These are phyloP conservation scores for Drosophila cracens DNA, from an alignment of 2,888 invertebrate genomes.

Conservation along the genomic window DNA sequence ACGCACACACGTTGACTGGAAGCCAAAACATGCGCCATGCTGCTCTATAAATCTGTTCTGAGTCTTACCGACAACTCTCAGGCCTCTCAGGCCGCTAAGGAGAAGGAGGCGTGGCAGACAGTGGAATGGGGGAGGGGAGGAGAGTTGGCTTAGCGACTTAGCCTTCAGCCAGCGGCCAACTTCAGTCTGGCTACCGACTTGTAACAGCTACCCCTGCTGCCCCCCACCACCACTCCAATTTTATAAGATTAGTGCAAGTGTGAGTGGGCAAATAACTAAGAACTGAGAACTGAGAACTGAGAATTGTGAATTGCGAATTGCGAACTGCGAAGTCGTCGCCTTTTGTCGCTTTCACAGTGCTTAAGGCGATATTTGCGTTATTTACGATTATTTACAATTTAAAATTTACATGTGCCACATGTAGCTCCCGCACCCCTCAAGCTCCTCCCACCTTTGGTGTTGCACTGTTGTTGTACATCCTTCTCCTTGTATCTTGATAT, in stretches of 20 bases:
- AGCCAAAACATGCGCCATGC: constrained; percentile 65
- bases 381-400: constrained; percentile 83
- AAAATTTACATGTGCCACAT: constrained; percentile 73
- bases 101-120: not conserved
- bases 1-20: constrained; percentile 66
- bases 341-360: constrained; percentile 74
- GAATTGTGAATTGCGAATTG: constrained; percentile 17
- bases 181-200: constrained; percentile 55
- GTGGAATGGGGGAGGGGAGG: not conserved
- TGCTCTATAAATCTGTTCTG: constrained; percentile 78
- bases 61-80: constrained; percentile 8
- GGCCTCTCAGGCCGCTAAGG: not conserved
- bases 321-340: constrained; percentile 44
- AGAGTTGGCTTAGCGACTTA: constrained; percentile 52
- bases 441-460: constrained; percentile 1
- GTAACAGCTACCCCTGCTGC: constrained; percentile 13
- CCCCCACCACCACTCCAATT: constrained; percentile 9
- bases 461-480: constrained; percentile 51
- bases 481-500: constrained; percentile 74
- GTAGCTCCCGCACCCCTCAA: constrained; percentile 15
- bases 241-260: constrained; percentile 70
- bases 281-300: constrained; percentile 14
- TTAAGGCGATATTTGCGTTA: constrained; percentile 83
- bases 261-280: constrained; percentile 60
- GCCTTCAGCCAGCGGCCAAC: constrained; percentile 44